These are phyloP conservation scores for Nansenia antarctica DNA, from an alignment of 2,113 vertebrate species.

Conservation along the genomic window DNA sequence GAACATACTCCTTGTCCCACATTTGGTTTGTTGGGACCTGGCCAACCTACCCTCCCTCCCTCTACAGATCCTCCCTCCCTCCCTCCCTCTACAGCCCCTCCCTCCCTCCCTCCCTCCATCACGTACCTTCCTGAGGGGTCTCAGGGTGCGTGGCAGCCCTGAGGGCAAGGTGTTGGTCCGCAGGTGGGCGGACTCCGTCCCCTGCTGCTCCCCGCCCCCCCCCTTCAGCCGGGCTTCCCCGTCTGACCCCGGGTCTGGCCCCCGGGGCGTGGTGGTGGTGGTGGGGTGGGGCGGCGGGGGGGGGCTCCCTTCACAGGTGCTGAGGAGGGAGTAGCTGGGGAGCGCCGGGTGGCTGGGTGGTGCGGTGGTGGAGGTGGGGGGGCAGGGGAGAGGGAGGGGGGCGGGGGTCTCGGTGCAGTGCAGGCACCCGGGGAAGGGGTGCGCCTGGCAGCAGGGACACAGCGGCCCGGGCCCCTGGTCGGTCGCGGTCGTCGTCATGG, in stretches of 20 bases:
- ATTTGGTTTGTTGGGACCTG: too few species aligned
- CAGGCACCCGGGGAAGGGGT: conserved; percentile 81
- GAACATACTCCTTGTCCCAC: too few species aligned
- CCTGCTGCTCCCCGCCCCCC: conserved; percentile 51
- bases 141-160: conserved; percentile 80
- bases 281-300: conserved; percentile 46
- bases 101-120: background rate
- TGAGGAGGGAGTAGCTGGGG: conserved; percentile 65
- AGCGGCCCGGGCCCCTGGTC: conserved; percentile 32
- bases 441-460: conserved; percentile 83
- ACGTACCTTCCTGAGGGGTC: conserved; percentile 88
- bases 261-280: conserved; percentile 42
- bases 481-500: too few species aligned
- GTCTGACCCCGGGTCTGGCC: too few species aligned
- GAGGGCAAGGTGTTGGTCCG: conserved; percentile 71
- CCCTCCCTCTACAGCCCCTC: too few species aligned
- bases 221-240: too few species aligned
- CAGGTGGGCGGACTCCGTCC: conserved; percentile 62
- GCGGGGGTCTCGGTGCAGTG: conserved; percentile 77
- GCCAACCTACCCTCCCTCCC: too few species aligned
- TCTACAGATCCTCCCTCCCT: background rate
- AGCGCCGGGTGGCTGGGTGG: conserved; percentile 66
- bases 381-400: conserved; percentile 46
- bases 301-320: conserved; percentile 56
- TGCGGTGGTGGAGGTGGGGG: conserved; percentile 65